phyloP scores from a whole-genome alignment of 1,140 invertebrate species.

The Pseudomyrmex flavicornis region DNA sequence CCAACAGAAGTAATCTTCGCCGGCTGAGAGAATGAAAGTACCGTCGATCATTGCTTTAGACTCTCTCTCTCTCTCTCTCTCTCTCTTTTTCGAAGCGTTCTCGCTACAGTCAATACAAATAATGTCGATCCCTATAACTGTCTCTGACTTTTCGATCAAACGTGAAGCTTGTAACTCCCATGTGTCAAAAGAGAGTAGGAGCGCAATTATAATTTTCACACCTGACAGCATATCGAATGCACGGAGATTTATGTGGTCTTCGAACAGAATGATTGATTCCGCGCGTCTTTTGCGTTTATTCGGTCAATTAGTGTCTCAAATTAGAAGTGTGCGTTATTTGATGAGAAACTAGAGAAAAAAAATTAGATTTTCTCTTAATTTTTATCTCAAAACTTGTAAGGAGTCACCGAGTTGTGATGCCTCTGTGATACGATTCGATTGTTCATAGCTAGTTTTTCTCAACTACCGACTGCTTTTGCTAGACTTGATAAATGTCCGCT shows the following conservation, averaged over 20 bases:
- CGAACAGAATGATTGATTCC: slow-evolving; percentile 33
- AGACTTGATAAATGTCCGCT: slow-evolving; percentile 18
- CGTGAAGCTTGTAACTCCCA: slow-evolving; percentile 42
- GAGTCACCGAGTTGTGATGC: not conserved
- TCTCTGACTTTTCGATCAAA: slow-evolving; percentile 15
- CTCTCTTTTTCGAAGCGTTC: too few species aligned
- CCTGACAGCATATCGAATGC: slow-evolving; percentile 11
- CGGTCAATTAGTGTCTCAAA: too few species aligned
- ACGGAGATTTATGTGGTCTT: not conserved
- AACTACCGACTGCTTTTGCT: not conserved
- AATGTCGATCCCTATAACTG: slow-evolving; percentile 31
- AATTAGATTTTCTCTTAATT: not conserved
- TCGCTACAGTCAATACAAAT: slow-evolving; percentile 33
- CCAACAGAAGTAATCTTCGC: slow-evolving; percentile 38
- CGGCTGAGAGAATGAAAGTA: not conserved
- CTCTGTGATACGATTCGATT: not conserved
- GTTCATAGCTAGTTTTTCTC: not conserved
- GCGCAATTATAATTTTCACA: slow-evolving; percentile 48
- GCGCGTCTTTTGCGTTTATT: not conserved
- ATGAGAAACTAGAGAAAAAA: not conserved
- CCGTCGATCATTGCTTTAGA: slow-evolving; percentile 25
- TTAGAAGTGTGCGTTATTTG: too few species aligned
- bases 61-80: not conserved
- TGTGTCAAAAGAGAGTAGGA: slow-evolving; percentile 10
- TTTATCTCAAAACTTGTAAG: not conserved